Conservation (phyloP, 2,888 invertebrate species). For the Sceliomorpha sp. region DNA sequence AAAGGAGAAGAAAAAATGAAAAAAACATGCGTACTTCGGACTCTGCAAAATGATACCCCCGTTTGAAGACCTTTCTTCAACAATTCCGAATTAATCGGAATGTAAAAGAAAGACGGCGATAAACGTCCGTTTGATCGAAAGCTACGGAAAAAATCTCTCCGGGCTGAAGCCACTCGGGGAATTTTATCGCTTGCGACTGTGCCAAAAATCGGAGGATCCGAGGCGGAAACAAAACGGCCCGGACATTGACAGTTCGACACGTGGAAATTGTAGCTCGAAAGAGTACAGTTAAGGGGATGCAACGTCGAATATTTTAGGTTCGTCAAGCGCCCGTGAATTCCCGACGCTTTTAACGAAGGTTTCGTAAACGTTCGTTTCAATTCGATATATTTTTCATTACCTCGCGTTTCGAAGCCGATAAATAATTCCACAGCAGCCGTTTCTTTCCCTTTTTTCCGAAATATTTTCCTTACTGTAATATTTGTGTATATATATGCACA, state of each 20-base stretch:
- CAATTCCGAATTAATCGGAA: constrained; percentile 10
- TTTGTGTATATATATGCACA: too few species aligned
- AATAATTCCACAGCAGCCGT: too few species aligned
- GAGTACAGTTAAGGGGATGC: too few species aligned
- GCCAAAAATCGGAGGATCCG: constrained; percentile 19
- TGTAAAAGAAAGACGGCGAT: background rate
- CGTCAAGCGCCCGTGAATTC: too few species aligned
- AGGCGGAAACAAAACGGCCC: constrained; percentile 19
- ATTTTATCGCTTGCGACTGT: constrained; percentile 15
- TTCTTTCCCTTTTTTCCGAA: too few species aligned
- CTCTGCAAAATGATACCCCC: background rate
- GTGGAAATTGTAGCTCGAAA: too few species aligned
- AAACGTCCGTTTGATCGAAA: background rate
- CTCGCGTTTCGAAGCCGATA: too few species aligned
- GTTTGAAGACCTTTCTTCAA: background rate
- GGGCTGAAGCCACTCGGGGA: background rate
- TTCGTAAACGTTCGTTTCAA: too few species aligned
- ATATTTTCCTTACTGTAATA: too few species aligned
- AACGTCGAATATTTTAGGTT: too few species aligned
- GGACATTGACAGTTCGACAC: constrained; percentile 26
- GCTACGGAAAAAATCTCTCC: constrained; percentile 12
- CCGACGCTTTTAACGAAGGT: too few species aligned
- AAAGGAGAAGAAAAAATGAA: background rate
- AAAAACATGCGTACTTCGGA: background rate
- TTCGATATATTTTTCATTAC: too few species aligned